Percentiles rank a stretch among this genome's conserved stretches.
Conservation (phyloP, 2,888 invertebrate species). For the Chirona hameri region DNA sequence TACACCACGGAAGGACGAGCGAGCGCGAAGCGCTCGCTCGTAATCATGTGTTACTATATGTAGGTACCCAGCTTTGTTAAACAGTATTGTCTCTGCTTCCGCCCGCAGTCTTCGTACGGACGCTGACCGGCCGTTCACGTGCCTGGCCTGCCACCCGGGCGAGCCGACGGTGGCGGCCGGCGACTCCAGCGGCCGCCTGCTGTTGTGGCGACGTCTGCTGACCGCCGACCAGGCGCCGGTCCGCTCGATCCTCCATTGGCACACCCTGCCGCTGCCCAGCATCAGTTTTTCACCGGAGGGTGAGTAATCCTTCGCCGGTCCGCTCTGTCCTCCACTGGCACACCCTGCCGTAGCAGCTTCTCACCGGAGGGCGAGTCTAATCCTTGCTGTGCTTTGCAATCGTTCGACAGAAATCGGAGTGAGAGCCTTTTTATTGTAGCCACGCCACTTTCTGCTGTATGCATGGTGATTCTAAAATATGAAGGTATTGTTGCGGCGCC, state of each 20-base stretch:
- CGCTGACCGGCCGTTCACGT: constrained; percentile 41
- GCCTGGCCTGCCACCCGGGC: constrained; percentile 47
- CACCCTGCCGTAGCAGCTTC: constrained; percentile 46
- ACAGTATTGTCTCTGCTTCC: too few relatives aligned
- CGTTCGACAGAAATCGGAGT: too few relatives aligned
- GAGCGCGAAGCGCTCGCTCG: too few relatives aligned
- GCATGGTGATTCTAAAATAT: too few relatives aligned
- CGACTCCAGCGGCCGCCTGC: constrained; percentile 44
- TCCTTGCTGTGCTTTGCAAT: too few relatives aligned
- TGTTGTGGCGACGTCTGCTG: constrained; percentile 43
- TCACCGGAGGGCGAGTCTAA: constrained; percentile 43
- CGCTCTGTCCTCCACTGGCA: constrained; percentile 48
- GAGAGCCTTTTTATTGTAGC: too few relatives aligned
- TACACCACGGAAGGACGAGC: too few relatives aligned
- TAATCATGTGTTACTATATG: too few relatives aligned
- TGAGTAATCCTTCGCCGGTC: constrained; percentile 40
- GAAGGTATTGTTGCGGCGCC: too few relatives aligned
- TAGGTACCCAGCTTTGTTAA: too few relatives aligned
- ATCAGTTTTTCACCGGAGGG: constrained; percentile 46
- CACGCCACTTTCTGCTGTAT: too few relatives aligned
- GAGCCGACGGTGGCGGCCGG: constrained; percentile 47
- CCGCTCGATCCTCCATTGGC: constrained; percentile 47
- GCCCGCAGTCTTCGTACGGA: neutral
- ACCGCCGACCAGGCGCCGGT: constrained; percentile 38
- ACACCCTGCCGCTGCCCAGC: constrained; percentile 46